phyloP scores from a whole-genome alignment of 2,888 invertebrate species.

The Drosophila dives region DNA sequence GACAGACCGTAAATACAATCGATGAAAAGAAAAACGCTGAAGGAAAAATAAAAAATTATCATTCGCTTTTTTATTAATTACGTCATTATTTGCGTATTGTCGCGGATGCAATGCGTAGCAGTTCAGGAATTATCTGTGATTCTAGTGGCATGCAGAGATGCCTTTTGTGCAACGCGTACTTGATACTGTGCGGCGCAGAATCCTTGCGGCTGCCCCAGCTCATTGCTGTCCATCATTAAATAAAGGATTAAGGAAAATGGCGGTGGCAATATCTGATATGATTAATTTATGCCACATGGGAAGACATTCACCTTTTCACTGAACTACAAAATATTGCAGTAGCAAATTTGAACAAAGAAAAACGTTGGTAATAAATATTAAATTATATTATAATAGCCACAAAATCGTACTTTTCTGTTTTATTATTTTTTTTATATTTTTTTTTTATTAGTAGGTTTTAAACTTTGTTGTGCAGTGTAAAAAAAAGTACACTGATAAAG shows the following conservation, averaged over 20 bases:
- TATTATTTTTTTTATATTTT: too few species aligned
- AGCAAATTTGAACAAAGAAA: not conserved
- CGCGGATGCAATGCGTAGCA: slow-evolving; percentile 30
- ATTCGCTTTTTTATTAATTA: slow-evolving; percentile 67
- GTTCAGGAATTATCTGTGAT: slow-evolving; percentile 48
- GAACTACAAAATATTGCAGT: slow-evolving; percentile 10
- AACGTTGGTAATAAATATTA: not conserved
- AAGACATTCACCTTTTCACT: slow-evolving; percentile 58
- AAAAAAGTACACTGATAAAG: slow-evolving; percentile 12
- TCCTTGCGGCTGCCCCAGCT: slow-evolving; percentile 40
- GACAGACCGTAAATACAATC: slow-evolving; percentile 64
- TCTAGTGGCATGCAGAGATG: slow-evolving; percentile 39
- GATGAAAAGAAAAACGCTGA: slow-evolving; percentile 40
- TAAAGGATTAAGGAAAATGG: slow-evolving; percentile 52
- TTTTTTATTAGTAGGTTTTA: not conserved
- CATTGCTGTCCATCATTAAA: slow-evolving; percentile 65
- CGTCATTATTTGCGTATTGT: slow-evolving; percentile 75
- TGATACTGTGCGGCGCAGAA: slow-evolving; percentile 25
- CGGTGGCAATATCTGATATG: slow-evolving; percentile 47
- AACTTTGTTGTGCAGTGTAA: slow-evolving; percentile 18
- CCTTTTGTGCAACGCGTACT: slow-evolving; percentile 17
- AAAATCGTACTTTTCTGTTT: not conserved
- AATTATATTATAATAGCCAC: not conserved
- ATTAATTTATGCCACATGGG: slow-evolving; percentile 69
- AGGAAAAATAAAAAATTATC: slow-evolving; percentile 35